Conservation (phyloP, 2,797 vertebrate species). For the Mormyrus hasselquistii region DNA sequence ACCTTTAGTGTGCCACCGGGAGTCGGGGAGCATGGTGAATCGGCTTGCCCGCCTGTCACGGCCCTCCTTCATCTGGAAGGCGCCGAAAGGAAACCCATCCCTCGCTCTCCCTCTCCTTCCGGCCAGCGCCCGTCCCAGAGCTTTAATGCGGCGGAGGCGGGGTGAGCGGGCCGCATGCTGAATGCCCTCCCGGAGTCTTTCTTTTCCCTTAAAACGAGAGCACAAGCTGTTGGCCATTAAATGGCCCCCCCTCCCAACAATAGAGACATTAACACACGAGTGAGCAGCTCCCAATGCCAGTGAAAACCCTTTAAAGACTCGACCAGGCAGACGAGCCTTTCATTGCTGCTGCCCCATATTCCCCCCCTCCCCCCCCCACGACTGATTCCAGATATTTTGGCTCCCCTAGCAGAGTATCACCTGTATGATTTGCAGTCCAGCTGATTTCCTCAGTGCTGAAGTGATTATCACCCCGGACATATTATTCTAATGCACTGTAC, state of each 20-base stretch:
- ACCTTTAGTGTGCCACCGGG: constrained; percentile 54
- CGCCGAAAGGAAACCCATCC: neutral
- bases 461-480: neutral
- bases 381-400: neutral
- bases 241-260: constrained; percentile 55
- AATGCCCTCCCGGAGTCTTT: constrained; percentile 24
- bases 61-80: constrained; percentile 3
- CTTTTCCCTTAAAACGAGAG: constrained; percentile 51
- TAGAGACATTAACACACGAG: constrained; percentile 71
- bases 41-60: constrained; percentile 50
- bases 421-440: neutral
- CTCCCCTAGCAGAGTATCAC: constrained; percentile 21
- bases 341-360: constrained; percentile 56
- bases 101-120: neutral
- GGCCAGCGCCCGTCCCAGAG: neutral
- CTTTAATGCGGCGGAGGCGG: neutral
- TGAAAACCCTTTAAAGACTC: constrained; percentile 52
- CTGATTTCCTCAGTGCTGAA: neutral
- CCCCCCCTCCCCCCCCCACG: constrained; percentile 17
- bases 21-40: constrained; percentile 50
- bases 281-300: constrained; percentile 61
- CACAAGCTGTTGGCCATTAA: constrained; percentile 66
- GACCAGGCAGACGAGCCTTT: constrained; percentile 60
- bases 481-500: neutral
- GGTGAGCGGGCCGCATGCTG: constrained; percentile 28